Base-by-base conservation (phyloP, 2,113 vertebrate species). In the Astur gentilis region DNA sequence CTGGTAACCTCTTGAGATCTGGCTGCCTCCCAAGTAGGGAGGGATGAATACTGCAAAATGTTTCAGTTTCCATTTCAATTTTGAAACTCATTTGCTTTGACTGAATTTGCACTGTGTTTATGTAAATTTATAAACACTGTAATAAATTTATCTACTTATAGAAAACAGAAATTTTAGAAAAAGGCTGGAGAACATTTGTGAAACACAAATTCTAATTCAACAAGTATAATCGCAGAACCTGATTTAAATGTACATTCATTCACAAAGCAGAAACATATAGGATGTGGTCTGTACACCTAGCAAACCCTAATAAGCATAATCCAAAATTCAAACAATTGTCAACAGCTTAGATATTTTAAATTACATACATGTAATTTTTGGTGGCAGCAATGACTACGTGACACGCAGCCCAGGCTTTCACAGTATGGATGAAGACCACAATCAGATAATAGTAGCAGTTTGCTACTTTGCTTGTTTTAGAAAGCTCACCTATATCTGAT, bases 51-150 rank as follows among this genome's bases (percentile, higher is more conserved):
- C 95, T 93, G 93, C 87, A 96, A 95, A 96, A 82, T 90, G 81
- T 90, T 94, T 96, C 83, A 65, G 81, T 95, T 97, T 95, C 88
- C 85, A 91, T 87, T 97, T 95, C 91, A 85, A 21, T 93, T 83
- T 95, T 92, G 80, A 95, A 96, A 94, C 87, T 97, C 91, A 93
- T 96, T 95, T 97, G 75, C 94, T 96, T 96, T 96, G 94, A 97
- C 89, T 95, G 89, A 93, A 96, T 97, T 94, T 90, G 84, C 87
- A 73, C 89, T 94, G 78, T 95, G 70, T 96, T 97, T 95, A 97
- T 96, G 89, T 72, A 96, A 94, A 96, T 96, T 95, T 93, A 95
- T 85, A 93, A 96, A 91, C 93, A 93, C 95, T 94, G 92, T 88
- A 96, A 97, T 95, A 95, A 96, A 88, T 96, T 90, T 95, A 93